Evolutionary conservation across 35 echinoderm and acorn worm genomes (phyloP), one percentile per base, ranked within the genome.

Genomic region (Strongylocentrotus purpuratus): DNA sequence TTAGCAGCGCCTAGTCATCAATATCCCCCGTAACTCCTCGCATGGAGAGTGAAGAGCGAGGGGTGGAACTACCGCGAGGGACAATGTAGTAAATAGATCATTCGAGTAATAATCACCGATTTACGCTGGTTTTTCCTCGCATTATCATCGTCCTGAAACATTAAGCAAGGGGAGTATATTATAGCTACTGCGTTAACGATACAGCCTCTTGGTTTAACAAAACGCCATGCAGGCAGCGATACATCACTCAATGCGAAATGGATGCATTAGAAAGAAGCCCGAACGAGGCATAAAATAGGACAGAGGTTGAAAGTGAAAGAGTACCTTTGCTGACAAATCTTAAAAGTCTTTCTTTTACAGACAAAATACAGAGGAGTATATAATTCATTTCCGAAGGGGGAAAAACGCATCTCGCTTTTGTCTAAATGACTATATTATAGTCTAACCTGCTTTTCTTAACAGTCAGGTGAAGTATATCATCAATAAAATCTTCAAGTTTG

Each of bases 51-150:
- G 33, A 46, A 89, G 87, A 89, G 87, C 87, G 87, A 33, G 45
- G 18, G 87, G 87, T 89, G 87, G 32, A 89, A 89, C 65, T 78
- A 78, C 87, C 87, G 33, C 87, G 87, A 89, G 91, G 45, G 46
- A 93, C 91, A 93, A 48, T 93, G 91, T 93, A 46, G 46, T 93
- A 58, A 58, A 93, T 93, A 93, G 48, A 93, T 93, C 91, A 93
- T 93, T 32, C 46, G 33, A 47, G n/a, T 93, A 93, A 93, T 93
- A 58, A 46, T 46, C 45, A 93, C 15, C 91, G 91, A 93, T 93
- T 93, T 93, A 47, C 91, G 32, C 87, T 18, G 33, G 87, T 45
- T 33, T 89, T 89, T 89, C 45, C 33, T n/a, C 32, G 33, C 87
- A 89, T 89, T 78, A 78, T 45, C 45, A 45, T 89, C 45, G 7